Percentiles rank a stretch among this genome's conserved stretches.
These are phyloP conservation scores for Cerastis leucographa DNA, from an alignment of 2,888 invertebrate genomes.

Conservation along the genomic window DNA sequence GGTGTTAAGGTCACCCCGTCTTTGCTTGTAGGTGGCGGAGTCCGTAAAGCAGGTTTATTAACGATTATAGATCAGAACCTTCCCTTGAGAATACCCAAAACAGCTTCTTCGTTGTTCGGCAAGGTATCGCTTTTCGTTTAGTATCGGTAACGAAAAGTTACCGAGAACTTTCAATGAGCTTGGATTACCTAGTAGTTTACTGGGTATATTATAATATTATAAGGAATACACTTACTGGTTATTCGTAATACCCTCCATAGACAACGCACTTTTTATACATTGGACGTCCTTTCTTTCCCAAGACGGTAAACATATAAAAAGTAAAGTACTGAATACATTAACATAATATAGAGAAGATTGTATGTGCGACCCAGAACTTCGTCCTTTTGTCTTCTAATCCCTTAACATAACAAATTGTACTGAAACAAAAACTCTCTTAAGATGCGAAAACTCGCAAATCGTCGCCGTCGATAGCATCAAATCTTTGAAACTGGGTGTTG, in stretches of 20 bases:
- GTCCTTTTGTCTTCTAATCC: conserved; percentile 43
- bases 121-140: conserved; percentile 18
- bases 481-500: conserved; percentile 27
- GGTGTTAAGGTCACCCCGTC: conserved; percentile 9
- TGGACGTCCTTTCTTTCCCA: not conserved
- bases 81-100: not conserved
- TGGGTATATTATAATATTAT: not conserved
- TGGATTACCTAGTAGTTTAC: not conserved
- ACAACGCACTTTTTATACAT: not conserved
- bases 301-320: conserved; percentile 53
- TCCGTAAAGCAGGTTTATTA: not conserved
- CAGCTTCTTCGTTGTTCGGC: conserved; percentile 5
- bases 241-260: not conserved
- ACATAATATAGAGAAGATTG: conserved; percentile 50
- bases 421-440: conserved; percentile 58
- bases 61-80: conserved; percentile 1
- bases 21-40: not conserved
- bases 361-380: conserved; percentile 35
- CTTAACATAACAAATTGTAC: conserved; percentile 54
- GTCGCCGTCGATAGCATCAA: conserved; percentile 57
- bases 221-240: not conserved
- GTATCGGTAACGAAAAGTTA: conserved; percentile 15
- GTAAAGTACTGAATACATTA: conserved; percentile 56
- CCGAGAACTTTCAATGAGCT: not conserved
- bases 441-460: conserved; percentile 71